These are phyloP conservation scores for Callitettix versicolor DNA, from an alignment of 1,140 invertebrate species.

Conservation along the genomic window DNA sequence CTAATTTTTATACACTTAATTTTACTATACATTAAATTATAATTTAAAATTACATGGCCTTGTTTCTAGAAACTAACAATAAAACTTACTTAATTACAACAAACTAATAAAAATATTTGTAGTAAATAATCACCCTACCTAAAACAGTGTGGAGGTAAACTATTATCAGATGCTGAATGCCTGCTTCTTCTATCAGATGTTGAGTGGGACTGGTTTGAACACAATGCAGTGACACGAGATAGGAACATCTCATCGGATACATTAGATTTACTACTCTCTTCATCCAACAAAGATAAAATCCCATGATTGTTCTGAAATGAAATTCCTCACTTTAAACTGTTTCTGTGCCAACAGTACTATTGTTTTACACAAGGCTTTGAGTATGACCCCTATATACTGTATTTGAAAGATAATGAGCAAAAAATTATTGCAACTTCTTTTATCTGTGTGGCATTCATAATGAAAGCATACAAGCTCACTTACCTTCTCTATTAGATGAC, in stretches of 20 bases:
- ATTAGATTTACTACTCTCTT: slow-evolving; percentile 55
- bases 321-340: neutral
- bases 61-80: too few relatives aligned
- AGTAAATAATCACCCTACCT: too few relatives aligned
- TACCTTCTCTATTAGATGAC: slow-evolving; percentile 57
- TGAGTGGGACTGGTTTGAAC: slow-evolving; percentile 37
- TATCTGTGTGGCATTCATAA: too few relatives aligned
- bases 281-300: slow-evolving; percentile 56
- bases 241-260: slow-evolving; percentile 62
- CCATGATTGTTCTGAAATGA: slow-evolving; percentile 46
- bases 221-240: slow-evolving; percentile 54
- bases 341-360: slow-evolving; percentile 11
- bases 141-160: slow-evolving; percentile 28
- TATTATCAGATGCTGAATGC: slow-evolving; percentile 25
- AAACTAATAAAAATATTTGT: too few relatives aligned
- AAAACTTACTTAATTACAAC: too few relatives aligned
- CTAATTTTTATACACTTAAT: too few relatives aligned
- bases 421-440: too few relatives aligned
- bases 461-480: too few relatives aligned
- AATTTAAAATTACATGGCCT: too few relatives aligned
- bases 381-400: too few relatives aligned
- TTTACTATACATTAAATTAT: too few relatives aligned
- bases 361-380: neutral
- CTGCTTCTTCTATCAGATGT: slow-evolving; percentile 22
- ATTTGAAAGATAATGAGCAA: too few relatives aligned